These are phyloP conservation scores for Lytechinus pictus DNA, from an alignment of 35 echinoderm and acorn worm species.

Conservation along the genomic window DNA sequence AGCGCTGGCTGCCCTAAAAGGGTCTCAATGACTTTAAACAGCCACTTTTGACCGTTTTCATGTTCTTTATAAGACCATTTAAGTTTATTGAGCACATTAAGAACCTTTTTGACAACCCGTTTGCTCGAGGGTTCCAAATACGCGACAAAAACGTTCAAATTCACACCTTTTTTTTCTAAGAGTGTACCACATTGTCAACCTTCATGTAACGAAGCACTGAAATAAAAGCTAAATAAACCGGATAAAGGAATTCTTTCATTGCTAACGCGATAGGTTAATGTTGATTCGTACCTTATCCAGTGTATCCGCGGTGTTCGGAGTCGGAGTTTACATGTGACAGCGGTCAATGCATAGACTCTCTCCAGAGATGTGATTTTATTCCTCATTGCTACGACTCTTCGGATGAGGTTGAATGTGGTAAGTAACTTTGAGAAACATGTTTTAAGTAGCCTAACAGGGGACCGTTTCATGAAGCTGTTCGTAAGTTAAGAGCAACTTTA, in stretches of 20 bases:
- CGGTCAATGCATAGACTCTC: conserved; percentile 31
- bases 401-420: conserved; percentile 55
- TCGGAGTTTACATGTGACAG: conserved; percentile 53
- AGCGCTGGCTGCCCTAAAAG: too few species aligned
- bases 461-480: too few species aligned
- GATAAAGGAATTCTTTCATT: background rate
- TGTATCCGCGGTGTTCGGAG: conserved; percentile 29
- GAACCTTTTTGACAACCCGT: background rate
- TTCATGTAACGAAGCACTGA: too few species aligned
- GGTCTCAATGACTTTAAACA: too few species aligned
- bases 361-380: conserved; percentile 46
- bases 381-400: conserved; percentile 45
- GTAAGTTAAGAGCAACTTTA: too few species aligned
- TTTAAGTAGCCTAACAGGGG: too few species aligned
- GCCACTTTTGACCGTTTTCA: too few species aligned
- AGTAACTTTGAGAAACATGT: background rate
- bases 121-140: background rate
- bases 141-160: background rate
- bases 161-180: background rate
- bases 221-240: too few species aligned
- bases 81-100: too few species aligned
- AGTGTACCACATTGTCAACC: background rate
- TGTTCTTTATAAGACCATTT: too few species aligned
- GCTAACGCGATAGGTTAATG: background rate
- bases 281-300: conserved; percentile 11